These are phyloP conservation scores for Pheosia gnoma DNA, from an alignment of 2,888 invertebrate genomes.

Conservation along the genomic window DNA sequence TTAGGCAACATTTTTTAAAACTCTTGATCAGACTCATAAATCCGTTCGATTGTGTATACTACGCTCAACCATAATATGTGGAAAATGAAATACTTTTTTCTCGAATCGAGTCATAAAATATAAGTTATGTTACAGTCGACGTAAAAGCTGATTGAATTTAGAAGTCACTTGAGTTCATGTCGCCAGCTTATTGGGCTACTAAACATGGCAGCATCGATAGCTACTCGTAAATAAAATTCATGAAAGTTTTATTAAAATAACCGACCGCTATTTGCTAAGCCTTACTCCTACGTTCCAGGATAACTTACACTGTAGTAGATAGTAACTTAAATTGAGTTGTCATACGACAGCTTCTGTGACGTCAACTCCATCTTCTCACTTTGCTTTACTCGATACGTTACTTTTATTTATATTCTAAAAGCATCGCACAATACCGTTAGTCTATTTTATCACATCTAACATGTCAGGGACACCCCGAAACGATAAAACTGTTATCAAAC, in stretches of 20 bases:
- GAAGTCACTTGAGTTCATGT: neutral
- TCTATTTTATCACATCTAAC: neutral
- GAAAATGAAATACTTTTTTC: constrained; percentile 1
- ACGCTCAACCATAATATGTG: neutral
- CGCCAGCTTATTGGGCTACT: neutral
- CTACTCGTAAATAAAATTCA: too few relatives aligned
- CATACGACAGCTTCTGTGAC: too few relatives aligned
- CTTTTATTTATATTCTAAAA: neutral
- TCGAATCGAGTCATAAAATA: constrained; percentile 1
- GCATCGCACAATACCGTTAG: neutral
- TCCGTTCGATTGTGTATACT: too few relatives aligned
- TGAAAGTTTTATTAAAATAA: too few relatives aligned
- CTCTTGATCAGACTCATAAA: too few relatives aligned
- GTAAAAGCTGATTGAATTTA: neutral
- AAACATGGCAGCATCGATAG: neutral
- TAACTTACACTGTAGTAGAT: too few relatives aligned
- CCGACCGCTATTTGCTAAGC: too few relatives aligned
- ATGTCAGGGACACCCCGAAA: neutral
- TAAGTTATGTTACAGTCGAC: neutral
- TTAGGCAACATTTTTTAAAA: too few relatives aligned
- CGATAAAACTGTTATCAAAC: constrained; percentile 4
- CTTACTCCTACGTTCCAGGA: too few relatives aligned
- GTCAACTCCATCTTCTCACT: too few relatives aligned
- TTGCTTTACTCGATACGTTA: too few relatives aligned
- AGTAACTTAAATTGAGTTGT: too few relatives aligned